A percentile compares a stretch with the other conserved stretches of the same genome.
These are phyloP conservation scores for Ashinkailepas kermadecensis DNA, from an alignment of 2,888 invertebrate genomes.

Conservation along the genomic window DNA sequence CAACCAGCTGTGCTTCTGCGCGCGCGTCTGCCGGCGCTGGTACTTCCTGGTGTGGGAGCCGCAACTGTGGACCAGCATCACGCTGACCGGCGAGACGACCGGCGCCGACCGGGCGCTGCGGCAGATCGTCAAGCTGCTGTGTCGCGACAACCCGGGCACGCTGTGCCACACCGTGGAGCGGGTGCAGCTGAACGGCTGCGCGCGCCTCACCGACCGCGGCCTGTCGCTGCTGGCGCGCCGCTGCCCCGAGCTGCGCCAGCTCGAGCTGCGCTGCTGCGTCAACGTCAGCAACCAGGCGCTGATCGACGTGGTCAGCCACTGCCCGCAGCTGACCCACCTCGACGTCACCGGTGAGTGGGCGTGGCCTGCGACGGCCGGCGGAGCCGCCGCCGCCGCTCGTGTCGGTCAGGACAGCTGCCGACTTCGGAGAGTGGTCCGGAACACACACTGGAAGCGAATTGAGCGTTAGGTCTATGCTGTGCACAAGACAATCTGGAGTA, in stretches of 20 bases:
- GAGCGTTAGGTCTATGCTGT: too few relatives aligned
- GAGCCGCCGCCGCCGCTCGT: too few relatives aligned
- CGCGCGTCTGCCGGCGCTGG: conserved; percentile 65
- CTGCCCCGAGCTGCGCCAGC: conserved; percentile 71
- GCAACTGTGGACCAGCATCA: conserved; percentile 61
- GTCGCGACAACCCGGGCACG: conserved; percentile 43
- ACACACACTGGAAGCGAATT: too few relatives aligned
- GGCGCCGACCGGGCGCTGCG: conserved; percentile 51
- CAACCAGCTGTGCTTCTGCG: conserved; percentile 61
- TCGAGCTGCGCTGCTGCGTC: conserved; percentile 64
- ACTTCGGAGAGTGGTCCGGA: too few relatives aligned
- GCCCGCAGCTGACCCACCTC: conserved; percentile 71
- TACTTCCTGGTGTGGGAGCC: conserved; percentile 71
- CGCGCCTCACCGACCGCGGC: conserved; percentile 67
- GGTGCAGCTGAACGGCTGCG: conserved; percentile 59
- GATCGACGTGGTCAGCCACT: conserved; percentile 68
- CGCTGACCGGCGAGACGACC: conserved; percentile 52
- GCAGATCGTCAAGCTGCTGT: conserved; percentile 38
- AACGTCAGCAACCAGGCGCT: conserved; percentile 64
- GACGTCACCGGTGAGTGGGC: conserved; percentile 54
- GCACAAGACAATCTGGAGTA: too few relatives aligned
- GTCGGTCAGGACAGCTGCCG: too few relatives aligned
- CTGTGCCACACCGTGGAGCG: conserved; percentile 43
- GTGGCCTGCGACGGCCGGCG: too few relatives aligned
- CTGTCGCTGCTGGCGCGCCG: conserved; percentile 64